Evolutionary conservation across 2,888 invertebrate genomes (phyloP), one percentile per base, ranked within the genome.

Genomic region (Dasysyrphus tricinctus): DNA sequence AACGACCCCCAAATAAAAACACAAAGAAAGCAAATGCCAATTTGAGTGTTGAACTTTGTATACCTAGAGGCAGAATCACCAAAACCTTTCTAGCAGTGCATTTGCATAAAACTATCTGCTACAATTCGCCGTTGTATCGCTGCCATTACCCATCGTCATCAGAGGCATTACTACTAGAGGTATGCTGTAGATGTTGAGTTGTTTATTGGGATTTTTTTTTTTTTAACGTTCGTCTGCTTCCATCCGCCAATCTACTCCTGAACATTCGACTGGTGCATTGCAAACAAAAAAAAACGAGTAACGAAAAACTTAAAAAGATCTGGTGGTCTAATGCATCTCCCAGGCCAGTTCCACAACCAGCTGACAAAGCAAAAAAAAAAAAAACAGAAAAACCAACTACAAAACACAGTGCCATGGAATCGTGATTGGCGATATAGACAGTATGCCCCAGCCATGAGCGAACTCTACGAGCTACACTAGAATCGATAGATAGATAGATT

Each of bases 341-440:
- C n/a, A 16, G n/a, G 67, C 67, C 11, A 67, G 49, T 49, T 67
- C 67, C 34, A 34, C 34, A 34, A 67, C 49, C 34, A 67, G 34
- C 67, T 49, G 44, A 57, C 51, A n/a, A 24, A 39, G 54, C 24
- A 42, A 42, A 29, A 6, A 56, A n/a, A 59, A 63, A 76, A 42
- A 75, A 61, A 42, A n/a, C 3, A 39, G n/a, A n/a, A n/a, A n/a
- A n/a, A 57, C 9, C 11, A 78, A 49, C 19, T 12, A 24, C 29
- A 54, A 49, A 75, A 80, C 80, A 80, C 49, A 54, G 54, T 67
- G 78, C 74, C 74, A 54, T 79, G 86, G 74, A 86, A 82, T 86
- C 86, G 86, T 86, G 86, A 86, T 86, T 86, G 86, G 82, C 82
- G 82, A 86, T 81, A 82, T 75, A 86, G 82, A 86, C 86, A 82